Conservation (phyloP, 53 echinoderm and acorn worm species). For the Holothuria leucospilota region DNA sequence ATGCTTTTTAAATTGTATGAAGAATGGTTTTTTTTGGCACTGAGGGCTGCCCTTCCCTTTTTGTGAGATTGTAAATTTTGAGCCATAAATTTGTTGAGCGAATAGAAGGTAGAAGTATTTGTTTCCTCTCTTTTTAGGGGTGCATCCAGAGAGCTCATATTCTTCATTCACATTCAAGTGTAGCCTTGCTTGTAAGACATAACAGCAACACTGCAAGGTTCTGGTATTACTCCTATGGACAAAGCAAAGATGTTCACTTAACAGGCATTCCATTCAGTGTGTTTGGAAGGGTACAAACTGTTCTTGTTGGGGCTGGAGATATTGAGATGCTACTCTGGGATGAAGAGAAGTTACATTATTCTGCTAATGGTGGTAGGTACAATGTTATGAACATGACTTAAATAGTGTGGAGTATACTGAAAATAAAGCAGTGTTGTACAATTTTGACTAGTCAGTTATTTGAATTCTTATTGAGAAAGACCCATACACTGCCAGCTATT, state of each 20-base stretch:
- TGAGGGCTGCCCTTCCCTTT: too few relatives aligned
- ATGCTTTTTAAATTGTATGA: too few relatives aligned
- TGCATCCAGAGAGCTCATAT: constrained; percentile 20
- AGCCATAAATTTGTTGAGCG: too few relatives aligned
- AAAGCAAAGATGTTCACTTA: background rate
- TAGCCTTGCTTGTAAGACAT: constrained; percentile 6
- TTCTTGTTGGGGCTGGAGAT: constrained; percentile 15
- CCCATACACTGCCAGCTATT: too few relatives aligned
- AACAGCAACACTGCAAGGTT: background rate
- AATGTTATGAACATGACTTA: too few relatives aligned
- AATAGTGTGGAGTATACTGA: too few relatives aligned
- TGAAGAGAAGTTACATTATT: constrained; percentile 15
- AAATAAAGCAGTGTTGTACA: too few relatives aligned
- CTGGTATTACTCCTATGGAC: constrained; percentile 13
- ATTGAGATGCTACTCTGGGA: constrained; percentile 30
- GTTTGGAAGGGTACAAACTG: background rate
- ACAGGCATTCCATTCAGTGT: background rate
- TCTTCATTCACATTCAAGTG: constrained; percentile 13
- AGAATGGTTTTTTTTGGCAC: too few relatives aligned
- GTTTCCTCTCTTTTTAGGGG: background rate
- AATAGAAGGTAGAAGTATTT: too few relatives aligned
- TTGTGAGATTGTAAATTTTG: too few relatives aligned
- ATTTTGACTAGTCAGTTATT: too few relatives aligned
- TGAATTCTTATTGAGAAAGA: too few relatives aligned
- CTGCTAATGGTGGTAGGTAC: constrained; percentile 25